Conservation (phyloP, 2,113 vertebrate species). For the Sorex araneus region DNA sequence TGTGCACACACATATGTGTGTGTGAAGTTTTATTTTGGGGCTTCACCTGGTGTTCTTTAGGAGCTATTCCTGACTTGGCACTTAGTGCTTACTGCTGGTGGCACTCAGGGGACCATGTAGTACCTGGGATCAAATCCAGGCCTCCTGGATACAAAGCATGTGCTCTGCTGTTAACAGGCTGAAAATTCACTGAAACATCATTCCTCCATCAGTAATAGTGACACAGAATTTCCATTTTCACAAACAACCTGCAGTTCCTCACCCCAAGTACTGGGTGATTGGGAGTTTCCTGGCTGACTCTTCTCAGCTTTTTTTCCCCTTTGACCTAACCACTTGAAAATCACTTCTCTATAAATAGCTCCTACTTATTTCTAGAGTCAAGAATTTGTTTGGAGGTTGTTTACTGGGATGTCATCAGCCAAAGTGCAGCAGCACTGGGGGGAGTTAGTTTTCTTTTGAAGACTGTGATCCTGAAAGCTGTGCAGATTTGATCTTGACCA, state of each 20-base stretch:
- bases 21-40: too few species aligned
- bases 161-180: conserved; percentile 67
- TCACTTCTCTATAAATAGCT: conserved; percentile 45
- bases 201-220: conserved; percentile 39
- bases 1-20: too few species aligned
- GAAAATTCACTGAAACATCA: conserved; percentile 69
- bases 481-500: conserved; percentile 57
- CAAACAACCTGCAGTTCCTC: conserved; percentile 68
- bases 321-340: conserved; percentile 64
- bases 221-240: conserved; percentile 75
- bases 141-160: too few species aligned
- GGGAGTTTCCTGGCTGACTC: conserved; percentile 83
- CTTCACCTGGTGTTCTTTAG: too few species aligned
- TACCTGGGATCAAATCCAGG: too few species aligned
- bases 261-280: conserved; percentile 47
- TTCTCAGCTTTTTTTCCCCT: conserved; percentile 74
- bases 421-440: conserved; percentile 50
- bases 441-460: conserved; percentile 79
- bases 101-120: too few species aligned
- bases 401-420: conserved; percentile 69
- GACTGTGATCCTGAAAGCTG: conserved; percentile 72
- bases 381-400: conserved; percentile 74
- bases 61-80: too few species aligned
- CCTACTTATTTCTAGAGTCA: conserved; percentile 73
- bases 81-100: too few species aligned